A percentile compares a stretch with the other conserved stretches of the same genome.
phyloP scores from a whole-genome alignment of 2,888 invertebrate genomes.

The Campoletis raptor region DNA sequence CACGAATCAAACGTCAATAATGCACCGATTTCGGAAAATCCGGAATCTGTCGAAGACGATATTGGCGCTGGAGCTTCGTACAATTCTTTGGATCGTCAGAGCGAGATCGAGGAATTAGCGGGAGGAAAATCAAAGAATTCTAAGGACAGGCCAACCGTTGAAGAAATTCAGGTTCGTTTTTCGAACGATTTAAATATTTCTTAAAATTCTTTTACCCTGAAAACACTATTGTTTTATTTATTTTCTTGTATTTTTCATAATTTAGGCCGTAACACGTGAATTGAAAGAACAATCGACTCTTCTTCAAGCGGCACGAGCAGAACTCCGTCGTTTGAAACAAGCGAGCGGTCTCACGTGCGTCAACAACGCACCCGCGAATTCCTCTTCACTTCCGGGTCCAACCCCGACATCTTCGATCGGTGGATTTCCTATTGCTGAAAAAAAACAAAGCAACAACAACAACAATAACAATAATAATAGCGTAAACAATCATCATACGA shows the following conservation, averaged over 20 bases:
- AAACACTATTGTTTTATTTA: not conserved
- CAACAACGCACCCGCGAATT: slow-evolving; percentile 61
- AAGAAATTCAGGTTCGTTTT: slow-evolving; percentile 74
- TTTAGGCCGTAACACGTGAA: slow-evolving; percentile 80
- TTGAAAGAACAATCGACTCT: slow-evolving; percentile 81
- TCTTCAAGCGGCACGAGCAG: slow-evolving; percentile 79
- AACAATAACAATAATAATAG: slow-evolving; percentile 72
- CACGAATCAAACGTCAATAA: slow-evolving; percentile 56
- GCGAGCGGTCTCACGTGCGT: slow-evolving; percentile 69
- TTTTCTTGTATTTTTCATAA: not conserved
- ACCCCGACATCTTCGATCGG: slow-evolving; percentile 74
- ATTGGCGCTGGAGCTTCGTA: slow-evolving; percentile 61
- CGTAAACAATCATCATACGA: slow-evolving; percentile 78
- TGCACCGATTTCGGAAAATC: slow-evolving; percentile 56
- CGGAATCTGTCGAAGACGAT: slow-evolving; percentile 69
- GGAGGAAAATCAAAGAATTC: slow-evolving; percentile 73
- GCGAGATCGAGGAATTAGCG: slow-evolving; percentile 75
- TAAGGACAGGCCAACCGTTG: slow-evolving; percentile 76
- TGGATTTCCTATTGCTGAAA: slow-evolving; percentile 72
- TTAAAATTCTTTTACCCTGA: not conserved
- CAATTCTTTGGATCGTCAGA: slow-evolving; percentile 76
- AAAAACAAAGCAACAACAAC: slow-evolving; percentile 78
- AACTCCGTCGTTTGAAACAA: slow-evolving; percentile 80
- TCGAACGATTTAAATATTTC: slow-evolving; percentile 9
- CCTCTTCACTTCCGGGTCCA: slow-evolving; percentile 69